Base-by-base conservation (phyloP, 1,140 invertebrate genomes). In the Olivierus martensii region DNA sequence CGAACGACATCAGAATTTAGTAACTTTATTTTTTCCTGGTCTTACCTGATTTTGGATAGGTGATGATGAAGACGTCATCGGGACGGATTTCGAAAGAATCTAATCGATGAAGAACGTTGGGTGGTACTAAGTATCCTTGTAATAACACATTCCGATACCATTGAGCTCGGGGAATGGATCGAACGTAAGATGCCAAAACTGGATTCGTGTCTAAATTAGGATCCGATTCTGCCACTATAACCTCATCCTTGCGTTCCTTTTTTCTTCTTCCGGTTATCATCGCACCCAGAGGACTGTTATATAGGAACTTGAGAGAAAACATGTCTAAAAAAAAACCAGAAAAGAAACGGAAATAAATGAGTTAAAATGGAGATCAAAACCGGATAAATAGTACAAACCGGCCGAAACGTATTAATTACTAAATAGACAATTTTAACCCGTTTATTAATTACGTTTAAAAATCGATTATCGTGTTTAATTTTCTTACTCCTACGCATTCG, bases 51-150 rank as follows among this genome's bases (percentile, higher is more conserved):
- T 70, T 70, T 1, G 70, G 70, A 55, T 70, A 71, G 2, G 68
- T 69, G 12, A 66, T 62, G 41, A 71, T 62, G 49, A 69, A 67
- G 28, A 70, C 64, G 49, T 71, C 70, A 57, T 69, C 66, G 17
- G 39, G 21, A 3, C 58, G 45, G 3, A 61, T 45, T 46, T 57
- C 44, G 28, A 63, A 59, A 10, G 56, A 46, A 3, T 58, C 60
- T 6, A 63, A 28, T 10, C 54, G 43, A 9, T 36, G 28, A 1
- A 63, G 38, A 34, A 63, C 41, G 22, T 53, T 57, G 11, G 55
- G 52, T 12, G 53, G 55, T 7, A 63, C 58, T 18, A 59, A 42
- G 43, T 63, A 62, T 1, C 61, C 61, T 34, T 63, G 61, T 3
- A 63, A 46, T 1, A 63, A 46, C 7, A 63, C 48, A 0, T 54